Percentiles rank a stretch among this genome's conserved stretches.
Conservation (phyloP, 2,113 vertebrate genomes). For the Callorhinus ursinus region DNA sequence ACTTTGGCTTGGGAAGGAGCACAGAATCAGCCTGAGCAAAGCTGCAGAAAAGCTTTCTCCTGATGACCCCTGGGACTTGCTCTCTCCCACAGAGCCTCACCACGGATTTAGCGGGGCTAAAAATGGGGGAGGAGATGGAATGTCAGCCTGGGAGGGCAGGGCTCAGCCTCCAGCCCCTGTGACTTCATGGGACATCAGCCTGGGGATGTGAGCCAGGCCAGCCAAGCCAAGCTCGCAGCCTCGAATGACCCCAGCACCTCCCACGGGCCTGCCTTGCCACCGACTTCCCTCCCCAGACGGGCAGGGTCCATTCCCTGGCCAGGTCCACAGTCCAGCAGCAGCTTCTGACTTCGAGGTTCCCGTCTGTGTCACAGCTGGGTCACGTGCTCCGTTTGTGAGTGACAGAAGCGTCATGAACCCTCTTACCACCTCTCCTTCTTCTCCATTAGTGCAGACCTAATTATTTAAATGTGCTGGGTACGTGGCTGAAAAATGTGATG, state of each 20-base stretch:
- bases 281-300: not conserved
- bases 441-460: fast-evolving
- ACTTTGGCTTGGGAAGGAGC: not conserved
- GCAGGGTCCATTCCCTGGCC: fast-evolving
- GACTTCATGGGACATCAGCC: not conserved
- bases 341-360: not conserved
- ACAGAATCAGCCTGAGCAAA: fast-evolving
- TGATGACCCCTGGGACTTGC: fast-evolving
- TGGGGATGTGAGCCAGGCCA: not conserved
- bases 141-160: not conserved
- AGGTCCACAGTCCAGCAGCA: not conserved
- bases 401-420: fast-evolving
- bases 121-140: too few species aligned
- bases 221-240: not conserved
- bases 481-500: not conserved
- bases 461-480: fast-evolving
- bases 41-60: fast-evolving
- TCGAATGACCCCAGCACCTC: not conserved
- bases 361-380: fast-evolving
- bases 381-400: not conserved
- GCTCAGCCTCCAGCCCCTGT: not conserved
- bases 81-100: not conserved
- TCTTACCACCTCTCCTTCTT: fast-evolving
- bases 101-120: fast-evolving
- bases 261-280: fast-evolving